phyloP scores from a whole-genome alignment of 2,797 vertebrate species.

The Dallia pectoralis region DNA sequence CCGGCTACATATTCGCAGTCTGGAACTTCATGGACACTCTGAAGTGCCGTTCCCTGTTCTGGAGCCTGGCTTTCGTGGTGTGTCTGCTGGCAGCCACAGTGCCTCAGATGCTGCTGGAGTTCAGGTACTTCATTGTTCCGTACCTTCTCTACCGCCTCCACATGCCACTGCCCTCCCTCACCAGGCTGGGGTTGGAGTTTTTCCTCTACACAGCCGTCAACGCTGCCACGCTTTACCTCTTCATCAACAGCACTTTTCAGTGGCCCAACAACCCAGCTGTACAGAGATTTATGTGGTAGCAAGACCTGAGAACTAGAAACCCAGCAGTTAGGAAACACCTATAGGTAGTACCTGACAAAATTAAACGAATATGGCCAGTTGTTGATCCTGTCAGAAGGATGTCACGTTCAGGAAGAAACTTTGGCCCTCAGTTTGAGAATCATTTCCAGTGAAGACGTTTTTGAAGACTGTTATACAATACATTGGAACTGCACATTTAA shows the following conservation, averaged over 20 bases:
- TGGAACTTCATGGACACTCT: constrained; percentile 89
- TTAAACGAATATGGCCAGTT: neutral
- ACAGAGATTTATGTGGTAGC: constrained; percentile 97
- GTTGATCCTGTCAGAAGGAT: neutral
- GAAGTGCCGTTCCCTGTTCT: constrained; percentile 86
- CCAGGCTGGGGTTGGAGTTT: constrained; percentile 81
- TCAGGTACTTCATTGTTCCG: constrained; percentile 94
- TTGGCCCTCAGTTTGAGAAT: constrained; percentile 24
- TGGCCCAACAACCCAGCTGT: constrained; percentile 83
- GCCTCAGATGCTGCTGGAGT: constrained; percentile 94
- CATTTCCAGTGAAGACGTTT: neutral
- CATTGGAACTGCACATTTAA: constrained; percentile 2
- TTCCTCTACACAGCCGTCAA: constrained; percentile 82
- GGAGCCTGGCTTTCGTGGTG: constrained; percentile 81
- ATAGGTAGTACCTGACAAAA: neutral
- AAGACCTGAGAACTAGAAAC: neutral
- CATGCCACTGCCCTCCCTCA: constrained; percentile 80
- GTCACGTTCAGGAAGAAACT: neutral
- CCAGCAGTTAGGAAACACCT: neutral
- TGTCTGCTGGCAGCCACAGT: constrained; percentile 82
- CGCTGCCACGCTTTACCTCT: constrained; percentile 82
- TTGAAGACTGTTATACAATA: constrained; percentile 7
- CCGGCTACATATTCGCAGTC: constrained; percentile 85
- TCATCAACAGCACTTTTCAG: constrained; percentile 85
- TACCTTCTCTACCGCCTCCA: constrained; percentile 93